A percentile compares a stretch with the other conserved stretches of the same genome.
phyloP scores from a whole-genome alignment of 2,888 invertebrate species.

The Leptinotarsa rubiginosa region DNA sequence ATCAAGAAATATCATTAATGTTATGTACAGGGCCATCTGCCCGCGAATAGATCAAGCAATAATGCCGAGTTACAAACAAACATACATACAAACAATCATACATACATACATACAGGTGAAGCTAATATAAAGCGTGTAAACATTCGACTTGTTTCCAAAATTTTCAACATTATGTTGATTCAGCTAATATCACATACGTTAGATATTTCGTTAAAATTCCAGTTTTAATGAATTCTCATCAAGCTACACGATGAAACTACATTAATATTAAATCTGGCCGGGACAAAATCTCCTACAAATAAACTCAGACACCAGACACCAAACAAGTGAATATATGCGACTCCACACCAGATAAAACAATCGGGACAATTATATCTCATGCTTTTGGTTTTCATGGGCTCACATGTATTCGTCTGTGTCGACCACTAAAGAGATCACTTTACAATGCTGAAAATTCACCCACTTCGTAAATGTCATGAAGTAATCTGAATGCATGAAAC shows the following conservation, averaged over 20 bases:
- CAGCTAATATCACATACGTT: no score
- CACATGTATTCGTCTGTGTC: neutral
- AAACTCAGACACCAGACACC: neutral
- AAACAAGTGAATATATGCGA: neutral
- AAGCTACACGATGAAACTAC: neutral
- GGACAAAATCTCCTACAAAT: neutral
- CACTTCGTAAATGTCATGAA: neutral
- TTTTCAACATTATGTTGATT: no score
- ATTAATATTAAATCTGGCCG: neutral
- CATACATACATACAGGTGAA: no score
- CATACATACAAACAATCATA: no score
- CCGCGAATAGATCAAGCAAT: no score
- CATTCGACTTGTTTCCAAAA: no score
- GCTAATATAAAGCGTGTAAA: no score
- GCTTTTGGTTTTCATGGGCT: neutral
- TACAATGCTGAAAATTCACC: neutral
- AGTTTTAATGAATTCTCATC: neutral
- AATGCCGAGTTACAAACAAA: no score
- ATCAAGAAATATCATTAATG: no score
- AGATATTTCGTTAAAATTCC: neutral
- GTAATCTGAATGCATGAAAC: constrained; percentile 1
- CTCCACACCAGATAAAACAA: neutral
- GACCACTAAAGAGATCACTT: neutral
- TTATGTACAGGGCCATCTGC: no score
- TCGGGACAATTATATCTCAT: neutral